A percentile compares a stretch with the other conserved stretches of the same genome.
These are phyloP conservation scores for Chelmon rostratus DNA, from an alignment of 2,797 vertebrate species.

Conservation along the genomic window DNA sequence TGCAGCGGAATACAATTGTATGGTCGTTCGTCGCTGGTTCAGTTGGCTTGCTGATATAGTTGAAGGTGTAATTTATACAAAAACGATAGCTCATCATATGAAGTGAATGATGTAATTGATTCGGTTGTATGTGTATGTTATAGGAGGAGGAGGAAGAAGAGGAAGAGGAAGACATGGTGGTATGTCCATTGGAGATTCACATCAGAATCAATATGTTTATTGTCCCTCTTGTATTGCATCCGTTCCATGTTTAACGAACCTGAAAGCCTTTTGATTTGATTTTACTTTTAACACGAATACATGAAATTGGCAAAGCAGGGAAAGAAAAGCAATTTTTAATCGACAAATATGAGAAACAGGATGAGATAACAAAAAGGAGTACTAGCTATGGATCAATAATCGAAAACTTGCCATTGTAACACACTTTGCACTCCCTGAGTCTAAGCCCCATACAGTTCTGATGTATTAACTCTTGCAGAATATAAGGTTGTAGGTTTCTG, in stretches of 20 bases:
- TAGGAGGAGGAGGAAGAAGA: conserved; percentile 83
- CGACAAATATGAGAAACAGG: not conserved
- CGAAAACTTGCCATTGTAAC: not conserved
- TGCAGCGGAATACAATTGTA: not conserved
- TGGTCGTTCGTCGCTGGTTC: not conserved
- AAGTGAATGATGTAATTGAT: conserved; percentile 4
- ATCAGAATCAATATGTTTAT: not conserved
- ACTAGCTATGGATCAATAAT: not conserved
- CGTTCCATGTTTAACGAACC: too few relatives aligned
- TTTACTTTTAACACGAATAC: not conserved
- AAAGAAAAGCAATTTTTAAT: not conserved
- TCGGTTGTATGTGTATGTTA: conserved; percentile 26
- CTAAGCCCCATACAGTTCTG: not conserved
- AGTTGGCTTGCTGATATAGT: not conserved
- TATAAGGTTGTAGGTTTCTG: not conserved
- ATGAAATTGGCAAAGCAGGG: not conserved
- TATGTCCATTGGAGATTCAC: conserved; percentile 62
- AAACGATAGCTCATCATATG: not conserved
- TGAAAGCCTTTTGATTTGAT: not conserved
- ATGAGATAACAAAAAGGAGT: not conserved
- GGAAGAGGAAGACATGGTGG: conserved; percentile 86
- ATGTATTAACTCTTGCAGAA: not conserved
- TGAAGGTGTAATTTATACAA: not conserved
- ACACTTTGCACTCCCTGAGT: not conserved
- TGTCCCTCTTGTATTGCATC: not conserved